Conservation (phyloP, 2,888 invertebrate species). For the Drosophila glabriapex region DNA sequence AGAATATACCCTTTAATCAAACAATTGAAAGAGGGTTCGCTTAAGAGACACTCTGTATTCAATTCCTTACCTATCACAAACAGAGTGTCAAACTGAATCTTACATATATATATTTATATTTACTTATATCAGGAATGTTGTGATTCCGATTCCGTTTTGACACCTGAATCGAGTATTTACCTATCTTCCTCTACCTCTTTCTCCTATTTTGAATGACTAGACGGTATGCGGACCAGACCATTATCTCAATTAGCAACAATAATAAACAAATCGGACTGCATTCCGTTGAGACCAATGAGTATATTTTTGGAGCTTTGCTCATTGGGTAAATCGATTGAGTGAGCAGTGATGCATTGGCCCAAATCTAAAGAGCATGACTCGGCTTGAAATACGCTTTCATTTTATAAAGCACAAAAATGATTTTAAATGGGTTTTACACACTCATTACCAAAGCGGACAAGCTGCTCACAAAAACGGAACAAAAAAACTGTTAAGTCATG, state of each 20-base stretch:
- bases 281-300: slow-evolving; percentile 32
- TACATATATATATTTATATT: background rate
- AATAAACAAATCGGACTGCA: slow-evolving; percentile 40
- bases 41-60: no score
- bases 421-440: slow-evolving; percentile 34
- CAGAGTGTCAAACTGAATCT: background rate
- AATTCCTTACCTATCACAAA: background rate
- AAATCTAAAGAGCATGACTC: slow-evolving; percentile 46
- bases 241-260: slow-evolving; percentile 38
- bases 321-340: slow-evolving; percentile 21
- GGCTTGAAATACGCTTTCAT: slow-evolving; percentile 30
- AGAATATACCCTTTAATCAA: background rate
- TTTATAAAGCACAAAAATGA: slow-evolving; percentile 7
- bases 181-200: background rate
- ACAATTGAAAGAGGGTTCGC: no score
- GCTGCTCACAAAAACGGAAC: slow-evolving; percentile 10
- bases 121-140: background rate
- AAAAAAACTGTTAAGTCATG: slow-evolving; percentile 48
- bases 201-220: background rate
- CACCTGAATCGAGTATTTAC: background rate
- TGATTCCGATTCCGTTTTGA: background rate
- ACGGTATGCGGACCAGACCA: background rate
- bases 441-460: slow-evolving; percentile 33
- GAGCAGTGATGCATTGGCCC: slow-evolving; percentile 29
- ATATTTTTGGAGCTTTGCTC: slow-evolving; percentile 24